Percentiles rank a stretch among this genome's conserved stretches.
These are phyloP conservation scores for Poecilobothrus nobilitatus DNA, from an alignment of 2,888 invertebrate genomes.

Conservation along the genomic window DNA sequence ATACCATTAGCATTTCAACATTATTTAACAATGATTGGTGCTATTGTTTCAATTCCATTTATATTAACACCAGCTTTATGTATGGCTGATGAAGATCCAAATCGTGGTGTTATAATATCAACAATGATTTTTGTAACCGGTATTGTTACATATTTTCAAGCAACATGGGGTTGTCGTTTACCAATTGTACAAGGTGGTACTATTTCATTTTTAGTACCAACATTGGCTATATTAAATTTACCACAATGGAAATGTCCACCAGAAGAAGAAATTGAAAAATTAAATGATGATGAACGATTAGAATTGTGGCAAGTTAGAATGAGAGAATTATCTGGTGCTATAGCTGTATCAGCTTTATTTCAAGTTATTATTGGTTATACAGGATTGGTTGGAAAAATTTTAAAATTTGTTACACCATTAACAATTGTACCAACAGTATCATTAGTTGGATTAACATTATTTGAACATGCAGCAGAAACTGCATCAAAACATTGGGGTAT, in stretches of 20 bases:
- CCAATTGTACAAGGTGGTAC: conserved; percentile 72
- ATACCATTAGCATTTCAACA: conserved; percentile 77
- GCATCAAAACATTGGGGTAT: conserved; percentile 80
- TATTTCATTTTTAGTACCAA: conserved; percentile 71
- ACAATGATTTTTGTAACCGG: conserved; percentile 77
- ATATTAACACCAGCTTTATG: conserved; percentile 73
- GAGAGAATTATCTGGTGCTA: conserved; percentile 75
- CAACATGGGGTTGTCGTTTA: conserved; percentile 64
- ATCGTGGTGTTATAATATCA: conserved; percentile 65
- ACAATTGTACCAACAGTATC: conserved; percentile 78
- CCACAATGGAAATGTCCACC: conserved; percentile 65
- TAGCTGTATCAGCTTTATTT: conserved; percentile 66
- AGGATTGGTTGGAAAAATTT: conserved; percentile 65
- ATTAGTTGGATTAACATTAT: conserved; percentile 72
- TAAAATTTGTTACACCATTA: conserved; percentile 71
- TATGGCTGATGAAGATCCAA: conserved; percentile 65
- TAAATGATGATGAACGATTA: conserved; percentile 50
- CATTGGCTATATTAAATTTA: conserved; percentile 62
- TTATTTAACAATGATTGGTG: conserved; percentile 77
- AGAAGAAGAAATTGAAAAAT: conserved; percentile 45
- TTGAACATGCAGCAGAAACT: conserved; percentile 71
- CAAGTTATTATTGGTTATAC: conserved; percentile 64
- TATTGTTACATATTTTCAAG: conserved; percentile 65
- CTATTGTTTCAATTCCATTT: conserved; percentile 73
- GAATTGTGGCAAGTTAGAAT: conserved; percentile 66